A percentile compares a stretch with the other conserved stretches of the same genome.
Conservation (phyloP, 2,888 invertebrate genomes). For the Amphipyra tragopoginis region DNA sequence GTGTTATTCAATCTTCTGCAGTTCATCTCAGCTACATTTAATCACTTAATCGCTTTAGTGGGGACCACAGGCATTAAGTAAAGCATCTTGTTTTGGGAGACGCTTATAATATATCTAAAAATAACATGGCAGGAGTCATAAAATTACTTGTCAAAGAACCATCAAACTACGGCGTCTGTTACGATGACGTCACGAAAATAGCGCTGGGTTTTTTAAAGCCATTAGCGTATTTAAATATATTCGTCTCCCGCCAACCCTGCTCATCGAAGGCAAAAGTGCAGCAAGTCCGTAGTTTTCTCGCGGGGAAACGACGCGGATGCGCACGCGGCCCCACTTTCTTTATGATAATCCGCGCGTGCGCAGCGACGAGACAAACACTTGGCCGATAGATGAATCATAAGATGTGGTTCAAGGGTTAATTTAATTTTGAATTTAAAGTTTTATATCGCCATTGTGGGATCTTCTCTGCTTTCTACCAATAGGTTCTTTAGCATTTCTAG, state of each 20-base stretch:
- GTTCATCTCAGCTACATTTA: no score
- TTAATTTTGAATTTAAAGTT: conserved; percentile 15
- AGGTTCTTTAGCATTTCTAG: no score
- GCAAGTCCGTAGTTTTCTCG: conserved; percentile 52
- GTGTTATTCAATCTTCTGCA: no score
- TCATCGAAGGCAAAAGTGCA: conserved; percentile 63
- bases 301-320: conserved; percentile 48
- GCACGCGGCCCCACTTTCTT: conserved; percentile 76
- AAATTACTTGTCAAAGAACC: no score
- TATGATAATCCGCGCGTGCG: conserved; percentile 71
- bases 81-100: no score
- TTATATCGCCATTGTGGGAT: conserved; percentile 11
- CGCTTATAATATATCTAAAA: no score
- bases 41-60: no score
- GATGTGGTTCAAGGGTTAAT: conserved; percentile 45
- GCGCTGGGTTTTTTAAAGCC: no score
- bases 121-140: no score
- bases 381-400: conserved; percentile 19
- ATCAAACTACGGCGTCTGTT: no score
- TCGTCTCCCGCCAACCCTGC: conserved; percentile 10
- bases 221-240: not conserved
- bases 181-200: no score
- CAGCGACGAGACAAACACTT: conserved; percentile 31
- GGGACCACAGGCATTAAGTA: no score
- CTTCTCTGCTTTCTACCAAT: conserved; percentile 15